A percentile compares a stretch with the other conserved stretches of the same genome.
phyloP scores from a whole-genome alignment of 2,113 vertebrate species.

The Eurypyga helias region DNA sequence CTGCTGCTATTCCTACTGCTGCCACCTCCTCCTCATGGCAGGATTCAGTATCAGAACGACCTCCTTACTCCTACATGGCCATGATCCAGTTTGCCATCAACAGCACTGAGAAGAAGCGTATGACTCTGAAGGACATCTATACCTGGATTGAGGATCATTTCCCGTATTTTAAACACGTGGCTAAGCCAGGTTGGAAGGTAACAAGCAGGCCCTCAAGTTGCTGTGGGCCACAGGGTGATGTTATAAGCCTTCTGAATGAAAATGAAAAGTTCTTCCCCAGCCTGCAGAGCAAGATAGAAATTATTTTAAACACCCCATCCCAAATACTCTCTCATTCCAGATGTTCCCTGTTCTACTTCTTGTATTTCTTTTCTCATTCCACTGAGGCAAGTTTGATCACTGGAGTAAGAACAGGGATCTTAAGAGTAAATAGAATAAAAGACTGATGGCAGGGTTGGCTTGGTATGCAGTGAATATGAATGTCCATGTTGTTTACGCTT shows the following conservation, averaged over 20 bases:
- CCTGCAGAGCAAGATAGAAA: background rate
- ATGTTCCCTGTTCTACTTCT: background rate
- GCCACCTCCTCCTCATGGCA: constrained; percentile 12
- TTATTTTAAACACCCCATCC: background rate
- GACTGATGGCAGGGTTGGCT: background rate
- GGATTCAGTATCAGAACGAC: constrained; percentile 80
- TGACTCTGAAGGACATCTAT: constrained; percentile 97
- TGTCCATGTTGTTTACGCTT: background rate
- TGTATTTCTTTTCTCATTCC: background rate
- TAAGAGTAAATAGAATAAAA: background rate
- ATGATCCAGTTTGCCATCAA: constrained; percentile 99
- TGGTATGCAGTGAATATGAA: background rate
- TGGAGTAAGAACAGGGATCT: background rate
- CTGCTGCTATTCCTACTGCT: background rate
- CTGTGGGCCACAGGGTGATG: background rate
- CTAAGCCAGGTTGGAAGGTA: constrained; percentile 98
- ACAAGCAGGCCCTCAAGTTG: background rate
- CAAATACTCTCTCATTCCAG: background rate
- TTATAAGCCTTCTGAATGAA: background rate
- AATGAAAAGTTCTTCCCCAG: background rate
- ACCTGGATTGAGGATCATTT: constrained; percentile 96
- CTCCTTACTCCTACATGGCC: constrained; percentile 97
- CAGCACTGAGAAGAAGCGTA: constrained; percentile 86
- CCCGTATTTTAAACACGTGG: constrained; percentile 91
- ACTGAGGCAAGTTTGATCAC: background rate